Base-by-base conservation (phyloP, 2,113 vertebrate species). In the Beaufortia kweichowensis region DNA sequence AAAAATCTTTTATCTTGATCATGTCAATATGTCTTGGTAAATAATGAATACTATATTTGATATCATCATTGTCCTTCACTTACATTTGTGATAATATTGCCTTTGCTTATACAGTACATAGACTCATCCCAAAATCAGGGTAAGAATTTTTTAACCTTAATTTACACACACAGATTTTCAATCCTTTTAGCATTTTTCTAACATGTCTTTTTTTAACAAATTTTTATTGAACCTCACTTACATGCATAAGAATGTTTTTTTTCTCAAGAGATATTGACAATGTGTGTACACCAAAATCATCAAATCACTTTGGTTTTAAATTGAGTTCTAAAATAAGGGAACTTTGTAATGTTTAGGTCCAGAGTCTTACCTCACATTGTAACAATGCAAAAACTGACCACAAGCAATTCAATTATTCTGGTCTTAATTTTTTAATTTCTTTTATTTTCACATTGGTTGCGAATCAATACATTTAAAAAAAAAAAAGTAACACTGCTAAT, bases 281-380 rank as follows among this genome's bases (percentile, higher is more conserved):
- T 28, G 28, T 55, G 21, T 17, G 35, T 3, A n/a, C 53, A 65
- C 4, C 12, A 65, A 64, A 29, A 17, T 19, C 29, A n/a, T 70
- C 67, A 53, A 56, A 60, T 4, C 57, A 60, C 9, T 10, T 66
- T 56, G 9, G 53, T 28, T 2, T 46, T 28, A 46, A 46, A 50
- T 31, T 56, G 24, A 57, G 75, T 60, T 61, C 33, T 75, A 28
- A 33, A 75, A 59, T 56, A 70, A n/a, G 75, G 81, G 84, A 77
- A 17, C 11, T 46, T 43, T 57, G 15, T 10, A 33, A 39, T 14
- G 35, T 76, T 29, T 26, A 63, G 76, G 56, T n/a, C 14, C 6
- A 43, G 31, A 61, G 26, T 50, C 69, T 78, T n/a, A 24, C 11
- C 56, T 76, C 59, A 62, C 72, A 46, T 43, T 26, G 28, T 67